phyloP scores from a whole-genome alignment of 2,888 invertebrate species.

The Deilephila porcellus region DNA sequence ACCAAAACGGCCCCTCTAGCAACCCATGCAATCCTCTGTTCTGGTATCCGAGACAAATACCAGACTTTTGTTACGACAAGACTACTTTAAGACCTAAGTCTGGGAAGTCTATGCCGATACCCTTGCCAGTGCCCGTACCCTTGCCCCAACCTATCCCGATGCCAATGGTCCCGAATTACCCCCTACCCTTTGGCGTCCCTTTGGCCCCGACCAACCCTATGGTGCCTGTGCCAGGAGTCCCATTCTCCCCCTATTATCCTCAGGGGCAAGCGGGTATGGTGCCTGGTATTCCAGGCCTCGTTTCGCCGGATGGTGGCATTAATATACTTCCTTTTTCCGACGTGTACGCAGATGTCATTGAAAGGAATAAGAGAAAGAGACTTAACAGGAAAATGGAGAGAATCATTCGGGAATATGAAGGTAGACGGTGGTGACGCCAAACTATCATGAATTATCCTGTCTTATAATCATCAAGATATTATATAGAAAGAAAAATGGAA shows the following conservation, averaged over 20 bases:
- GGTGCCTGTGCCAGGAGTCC: slow-evolving; percentile 41
- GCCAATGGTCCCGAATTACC: slow-evolving; percentile 25
- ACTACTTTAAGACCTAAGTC: slow-evolving; percentile 29
- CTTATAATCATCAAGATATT: neutral
- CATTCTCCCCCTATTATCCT: slow-evolving; percentile 32
- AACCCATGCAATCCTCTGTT: slow-evolving; percentile 72
- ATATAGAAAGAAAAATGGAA: neutral
- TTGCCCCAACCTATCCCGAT: slow-evolving; percentile 35
- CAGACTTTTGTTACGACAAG: slow-evolving; percentile 50
- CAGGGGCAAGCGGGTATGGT: slow-evolving; percentile 55
- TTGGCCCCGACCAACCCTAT: slow-evolving; percentile 45
- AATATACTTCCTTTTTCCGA: slow-evolving; percentile 77
- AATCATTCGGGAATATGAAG: slow-evolving; percentile 53
- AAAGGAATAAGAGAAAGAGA: slow-evolving; percentile 65
- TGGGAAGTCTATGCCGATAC: slow-evolving; percentile 39
- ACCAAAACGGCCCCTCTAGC: slow-evolving; percentile 38
- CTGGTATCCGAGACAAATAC: slow-evolving; percentile 64
- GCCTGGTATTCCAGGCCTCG: slow-evolving; percentile 68
- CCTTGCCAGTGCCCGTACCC: slow-evolving; percentile 42
- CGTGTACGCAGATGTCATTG: slow-evolving; percentile 66
- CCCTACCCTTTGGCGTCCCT: slow-evolving; percentile 51
- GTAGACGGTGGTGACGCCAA: slow-evolving; percentile 38
- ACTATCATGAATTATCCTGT: no score
- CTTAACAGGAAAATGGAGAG: slow-evolving; percentile 58
- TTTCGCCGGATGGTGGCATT: slow-evolving; percentile 67